Evolutionary conservation across 1,140 invertebrate species (phyloP), one percentile per base, ranked within the genome.

Genomic region (Ericerus pela): DNA sequence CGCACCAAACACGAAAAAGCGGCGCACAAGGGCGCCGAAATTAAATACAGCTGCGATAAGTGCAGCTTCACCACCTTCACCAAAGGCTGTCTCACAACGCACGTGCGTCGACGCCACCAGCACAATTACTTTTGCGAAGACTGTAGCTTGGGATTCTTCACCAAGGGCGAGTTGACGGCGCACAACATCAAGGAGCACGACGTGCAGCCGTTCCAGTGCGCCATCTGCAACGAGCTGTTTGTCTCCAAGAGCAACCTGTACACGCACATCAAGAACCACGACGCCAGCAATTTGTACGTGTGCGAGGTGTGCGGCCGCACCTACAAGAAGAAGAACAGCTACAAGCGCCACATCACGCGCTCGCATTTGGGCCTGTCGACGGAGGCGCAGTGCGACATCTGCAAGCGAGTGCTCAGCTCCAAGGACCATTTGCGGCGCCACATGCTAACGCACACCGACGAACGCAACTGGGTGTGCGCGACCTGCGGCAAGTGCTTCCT

Each of bases 401-500:
- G 51, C 26, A 31, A 53, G 14, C 11, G 51, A 16, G 47, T 51
- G n/a, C 38, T 57, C 31, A 29, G 37, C 51, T 58, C 57, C 14
- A 53, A 52, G 5, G 51, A 58, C 80, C 27, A 71, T 62, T 26
- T 59, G 16, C 36, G 47, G 57, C 27, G 26, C 26, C 58, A 59
- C 37, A 56, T 53, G 37, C 14, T 54, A 24, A 54, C 38, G 14
- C 58, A 59, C 20, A 57, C 43, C 8, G 60, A 61, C 18, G 22
- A 59, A 2, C 51, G 53, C 24, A 53, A 57, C 6, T 82, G 78
- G 60, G 73, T 77, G 27, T 84, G 81, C 61, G 77, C 81, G 38
- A 79, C 79, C 37, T 95, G 91, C 64, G 84, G 82, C 0, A 93
- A 93, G 67, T 82, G 82, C 0, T 96, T 96, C 64, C 92, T 90